phyloP scores from a whole-genome alignment of 2,113 vertebrate genomes.

The Daphoenositta chrysoptera region DNA sequence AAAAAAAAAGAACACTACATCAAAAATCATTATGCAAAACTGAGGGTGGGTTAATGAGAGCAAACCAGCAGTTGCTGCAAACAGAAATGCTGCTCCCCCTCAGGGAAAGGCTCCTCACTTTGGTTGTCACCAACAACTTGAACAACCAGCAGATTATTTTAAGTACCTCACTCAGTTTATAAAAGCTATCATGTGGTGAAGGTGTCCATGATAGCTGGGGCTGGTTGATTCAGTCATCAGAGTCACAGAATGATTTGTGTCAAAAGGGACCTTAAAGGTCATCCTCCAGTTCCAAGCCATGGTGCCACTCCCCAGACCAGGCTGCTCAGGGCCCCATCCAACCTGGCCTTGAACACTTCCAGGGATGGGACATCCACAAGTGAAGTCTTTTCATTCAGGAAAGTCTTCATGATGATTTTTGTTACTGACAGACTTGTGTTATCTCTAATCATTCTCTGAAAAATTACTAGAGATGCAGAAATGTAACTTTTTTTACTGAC shows the following conservation, averaged over 20 bases:
- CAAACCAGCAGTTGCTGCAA: neutral
- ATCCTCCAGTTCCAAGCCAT: neutral
- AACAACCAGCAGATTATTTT: neutral
- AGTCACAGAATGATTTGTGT: neutral
- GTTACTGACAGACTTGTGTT: neutral
- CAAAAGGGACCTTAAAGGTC: neutral
- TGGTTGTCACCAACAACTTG: neutral
- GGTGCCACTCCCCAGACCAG: too few relatives aligned
- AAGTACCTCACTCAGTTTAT: neutral
- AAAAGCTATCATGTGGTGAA: neutral
- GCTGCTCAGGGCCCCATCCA: neutral
- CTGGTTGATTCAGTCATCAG: neutral
- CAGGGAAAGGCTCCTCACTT: neutral
- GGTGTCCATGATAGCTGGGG: fast-evolving
- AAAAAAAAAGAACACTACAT: neutral
- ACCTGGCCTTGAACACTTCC: neutral
- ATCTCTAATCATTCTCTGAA: neutral
- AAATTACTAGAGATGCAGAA: fast-evolving
- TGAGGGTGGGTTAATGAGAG: neutral
- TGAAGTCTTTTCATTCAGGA: neutral
- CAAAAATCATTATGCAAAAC: neutral
- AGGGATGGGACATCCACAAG: neutral
- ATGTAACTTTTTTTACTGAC: fast-evolving
- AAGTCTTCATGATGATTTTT: neutral
- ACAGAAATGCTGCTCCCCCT: neutral